Evolutionary conservation across 2,113 vertebrate species (phyloP).

Genomic region (Globicephala melas): DNA sequence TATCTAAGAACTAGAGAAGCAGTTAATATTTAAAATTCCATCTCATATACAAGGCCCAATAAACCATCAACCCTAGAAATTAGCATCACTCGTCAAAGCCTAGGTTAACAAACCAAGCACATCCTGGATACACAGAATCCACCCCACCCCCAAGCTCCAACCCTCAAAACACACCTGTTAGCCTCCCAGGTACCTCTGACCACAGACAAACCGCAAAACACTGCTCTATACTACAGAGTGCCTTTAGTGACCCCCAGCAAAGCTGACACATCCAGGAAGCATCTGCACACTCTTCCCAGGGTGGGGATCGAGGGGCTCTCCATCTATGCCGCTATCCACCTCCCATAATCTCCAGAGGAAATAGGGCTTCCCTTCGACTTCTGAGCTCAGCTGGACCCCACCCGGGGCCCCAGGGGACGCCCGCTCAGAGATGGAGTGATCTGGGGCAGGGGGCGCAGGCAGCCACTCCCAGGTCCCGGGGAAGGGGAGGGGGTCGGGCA

Average conservation of each 20-base stretch:
- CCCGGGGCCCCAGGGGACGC: background rate
- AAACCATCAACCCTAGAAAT: slow-evolving; percentile 20
- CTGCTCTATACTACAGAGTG: background rate
- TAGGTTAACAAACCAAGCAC: background rate
- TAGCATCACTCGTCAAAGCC: background rate
- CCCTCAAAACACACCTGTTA: slow-evolving; percentile 81
- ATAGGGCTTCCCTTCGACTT: background rate
- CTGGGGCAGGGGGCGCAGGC: background rate
- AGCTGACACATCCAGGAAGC: background rate
- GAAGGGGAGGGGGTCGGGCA: background rate
- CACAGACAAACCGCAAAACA: background rate
- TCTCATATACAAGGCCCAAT: slow-evolving; percentile 41
- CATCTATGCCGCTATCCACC: background rate
- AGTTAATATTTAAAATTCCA: slow-evolving; percentile 38
- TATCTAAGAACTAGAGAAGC: slow-evolving; percentile 3
- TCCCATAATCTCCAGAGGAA: background rate
- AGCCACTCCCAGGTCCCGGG: background rate
- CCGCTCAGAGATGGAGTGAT: background rate
- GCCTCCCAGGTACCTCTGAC: slow-evolving; percentile 44
- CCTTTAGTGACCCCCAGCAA: background rate
- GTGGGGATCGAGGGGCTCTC: background rate
- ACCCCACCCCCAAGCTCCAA: background rate
- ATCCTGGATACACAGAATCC: background rate
- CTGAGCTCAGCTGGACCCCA: background rate
- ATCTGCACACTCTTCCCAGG: background rate